A percentile compares a stretch with the other conserved stretches of the same genome.
phyloP scores from a whole-genome alignment of 1,140 invertebrate species.

The Hypothenemus hampei region DNA sequence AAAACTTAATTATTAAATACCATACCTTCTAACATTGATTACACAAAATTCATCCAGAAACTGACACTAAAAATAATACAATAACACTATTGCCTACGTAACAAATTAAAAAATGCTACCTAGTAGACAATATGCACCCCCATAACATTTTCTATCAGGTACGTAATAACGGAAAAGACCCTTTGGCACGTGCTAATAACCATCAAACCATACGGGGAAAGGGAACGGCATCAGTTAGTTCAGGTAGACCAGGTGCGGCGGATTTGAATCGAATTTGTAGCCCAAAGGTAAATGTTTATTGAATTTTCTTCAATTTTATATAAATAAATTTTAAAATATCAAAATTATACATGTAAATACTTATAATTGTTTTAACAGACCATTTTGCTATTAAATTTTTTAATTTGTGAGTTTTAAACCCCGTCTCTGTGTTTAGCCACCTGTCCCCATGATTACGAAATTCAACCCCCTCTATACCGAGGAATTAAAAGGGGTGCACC shows the following conservation, averaged over 20 bases:
- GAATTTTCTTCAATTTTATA: neutral
- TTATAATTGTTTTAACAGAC: too few relatives aligned
- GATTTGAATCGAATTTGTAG: neutral
- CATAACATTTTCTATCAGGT: slow-evolving; percentile 8
- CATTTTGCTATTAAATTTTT: neutral
- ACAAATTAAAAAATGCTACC: slow-evolving; percentile 3
- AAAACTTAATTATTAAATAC: too few relatives aligned
- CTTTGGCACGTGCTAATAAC: slow-evolving; percentile 18
- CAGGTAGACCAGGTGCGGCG: slow-evolving; percentile 9
- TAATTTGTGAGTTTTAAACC: neutral
- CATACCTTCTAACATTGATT: too few relatives aligned
- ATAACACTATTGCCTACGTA: too few relatives aligned
- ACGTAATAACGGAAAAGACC: slow-evolving; percentile 4
- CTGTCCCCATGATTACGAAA: slow-evolving; percentile 19
- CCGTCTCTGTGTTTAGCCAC: slow-evolving; percentile 14
- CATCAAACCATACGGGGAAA: slow-evolving; percentile 3
- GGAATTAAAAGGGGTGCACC: slow-evolving; percentile 24
- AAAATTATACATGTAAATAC: too few relatives aligned
- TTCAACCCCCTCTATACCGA: slow-evolving; percentile 2
- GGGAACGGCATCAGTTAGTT: neutral
- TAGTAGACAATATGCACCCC: slow-evolving; percentile 18
- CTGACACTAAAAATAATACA: too few relatives aligned
- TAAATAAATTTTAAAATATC: neutral
- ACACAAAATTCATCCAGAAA: too few relatives aligned
- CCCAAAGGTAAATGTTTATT: neutral